phyloP scores from a whole-genome alignment of 2,797 vertebrate species.

The Coregonus sp. region DNA sequence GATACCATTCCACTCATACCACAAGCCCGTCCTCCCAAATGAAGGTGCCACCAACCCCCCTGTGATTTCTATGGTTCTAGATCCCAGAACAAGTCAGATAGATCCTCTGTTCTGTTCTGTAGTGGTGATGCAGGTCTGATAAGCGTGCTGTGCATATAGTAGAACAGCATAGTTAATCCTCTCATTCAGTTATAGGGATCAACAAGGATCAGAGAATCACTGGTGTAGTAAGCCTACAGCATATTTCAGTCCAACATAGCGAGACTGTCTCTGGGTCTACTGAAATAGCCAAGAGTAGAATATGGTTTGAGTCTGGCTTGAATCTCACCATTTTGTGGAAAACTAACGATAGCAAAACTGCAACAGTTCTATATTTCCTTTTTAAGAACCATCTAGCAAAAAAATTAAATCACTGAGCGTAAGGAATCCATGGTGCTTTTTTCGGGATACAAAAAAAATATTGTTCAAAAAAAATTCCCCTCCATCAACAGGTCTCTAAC shows the following conservation, averaged over 20 bases:
- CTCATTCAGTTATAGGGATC: conserved; percentile 63
- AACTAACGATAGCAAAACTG: background rate
- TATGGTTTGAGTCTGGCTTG: background rate
- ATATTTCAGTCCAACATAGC: conserved; percentile 33
- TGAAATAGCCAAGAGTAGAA: background rate
- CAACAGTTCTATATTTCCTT: background rate
- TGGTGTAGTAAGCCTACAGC: conserved; percentile 48
- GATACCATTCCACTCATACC: too few species aligned
- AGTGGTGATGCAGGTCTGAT: conserved; percentile 52
- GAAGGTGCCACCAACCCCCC: too few species aligned
- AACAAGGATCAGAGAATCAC: conserved; percentile 20
- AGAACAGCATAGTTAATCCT: conserved; percentile 57
- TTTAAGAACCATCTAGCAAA: background rate
- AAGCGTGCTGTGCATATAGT: conserved; percentile 39
- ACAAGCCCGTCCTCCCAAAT: too few species aligned
- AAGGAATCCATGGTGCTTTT: background rate
- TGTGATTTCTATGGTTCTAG: conserved; percentile 9
- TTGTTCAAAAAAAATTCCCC: background rate
- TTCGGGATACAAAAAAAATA: background rate
- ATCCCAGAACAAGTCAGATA: background rate
- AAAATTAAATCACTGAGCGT: background rate
- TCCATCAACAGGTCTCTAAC: conserved; percentile 68
- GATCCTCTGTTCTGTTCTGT: conserved; percentile 45
- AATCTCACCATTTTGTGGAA: background rate
- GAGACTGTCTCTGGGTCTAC: background rate